Percentiles rank a stretch among this genome's conserved stretches.
These are phyloP conservation scores for Psittacula echo DNA, from an alignment of 2,797 vertebrate genomes.

Conservation along the genomic window DNA sequence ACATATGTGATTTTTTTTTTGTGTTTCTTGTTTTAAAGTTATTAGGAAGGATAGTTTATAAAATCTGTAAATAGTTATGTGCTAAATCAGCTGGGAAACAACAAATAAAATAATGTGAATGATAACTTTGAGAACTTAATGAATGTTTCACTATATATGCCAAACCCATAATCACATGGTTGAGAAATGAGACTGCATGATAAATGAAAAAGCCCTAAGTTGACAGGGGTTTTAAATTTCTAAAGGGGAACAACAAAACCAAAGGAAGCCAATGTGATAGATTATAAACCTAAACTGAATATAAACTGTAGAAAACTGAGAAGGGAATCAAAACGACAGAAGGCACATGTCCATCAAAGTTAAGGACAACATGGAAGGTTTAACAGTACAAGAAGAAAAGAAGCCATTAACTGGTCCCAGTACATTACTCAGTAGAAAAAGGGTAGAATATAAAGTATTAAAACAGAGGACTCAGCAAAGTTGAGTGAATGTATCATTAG, in stretches of 20 bases:
- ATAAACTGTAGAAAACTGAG: not conserved
- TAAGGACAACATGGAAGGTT: not conserved
- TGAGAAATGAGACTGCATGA: not conserved
- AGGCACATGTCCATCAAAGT: not conserved
- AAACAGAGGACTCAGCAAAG: not conserved
- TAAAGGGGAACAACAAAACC: not conserved
- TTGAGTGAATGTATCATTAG: not conserved
- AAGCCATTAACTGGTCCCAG: not conserved
- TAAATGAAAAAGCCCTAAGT: rapidly evolving
- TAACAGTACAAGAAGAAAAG: not conserved
- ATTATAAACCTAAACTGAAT: not conserved
- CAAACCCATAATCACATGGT: not conserved
- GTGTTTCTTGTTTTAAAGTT: not conserved
- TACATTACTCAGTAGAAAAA: not conserved
- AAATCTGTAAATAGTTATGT: not conserved
- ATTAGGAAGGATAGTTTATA: not conserved
- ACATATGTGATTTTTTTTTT: not conserved
- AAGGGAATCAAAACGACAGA: not conserved
- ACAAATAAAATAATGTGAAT: not conserved
- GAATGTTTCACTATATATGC: not conserved
- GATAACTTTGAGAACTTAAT: not conserved
- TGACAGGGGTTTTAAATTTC: not conserved
- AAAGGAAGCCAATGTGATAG: not conserved
- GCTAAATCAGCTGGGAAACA: not conserved
- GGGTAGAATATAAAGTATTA: not conserved